phyloP scores from a whole-genome alignment of 92 coral and sea anemone species.

The Actinernus sp. region DNA sequence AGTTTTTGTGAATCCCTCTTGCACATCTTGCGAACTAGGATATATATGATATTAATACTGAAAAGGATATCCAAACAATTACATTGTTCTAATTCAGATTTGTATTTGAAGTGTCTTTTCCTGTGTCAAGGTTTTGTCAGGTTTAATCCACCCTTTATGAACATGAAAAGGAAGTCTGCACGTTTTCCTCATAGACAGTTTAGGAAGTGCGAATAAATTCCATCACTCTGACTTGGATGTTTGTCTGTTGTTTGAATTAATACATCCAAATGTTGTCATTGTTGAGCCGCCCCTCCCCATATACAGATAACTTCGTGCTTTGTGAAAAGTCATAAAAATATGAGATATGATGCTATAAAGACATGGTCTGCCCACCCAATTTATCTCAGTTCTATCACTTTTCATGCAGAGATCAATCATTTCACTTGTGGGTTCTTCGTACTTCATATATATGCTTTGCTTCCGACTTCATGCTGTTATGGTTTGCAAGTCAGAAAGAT shows the following conservation, averaged over 20 bases:
- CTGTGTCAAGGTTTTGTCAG: neutral
- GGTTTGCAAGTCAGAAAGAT: constrained; percentile 15
- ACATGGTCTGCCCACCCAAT: constrained; percentile 1
- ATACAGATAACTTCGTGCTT: constrained; percentile 13
- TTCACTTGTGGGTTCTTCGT: constrained; percentile 3
- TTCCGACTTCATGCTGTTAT: constrained; percentile 2
- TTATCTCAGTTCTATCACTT: constrained; percentile 10
- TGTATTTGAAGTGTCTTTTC: too few species aligned
- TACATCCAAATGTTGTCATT: neutral
- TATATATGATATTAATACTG: too few species aligned
- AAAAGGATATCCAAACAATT: too few species aligned
- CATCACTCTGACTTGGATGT: neutral
- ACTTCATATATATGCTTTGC: neutral
- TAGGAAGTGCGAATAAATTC: neutral
- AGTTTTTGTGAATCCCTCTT: too few species aligned
- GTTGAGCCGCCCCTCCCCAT: constrained; percentile 17
- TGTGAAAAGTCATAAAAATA: constrained; percentile 13
- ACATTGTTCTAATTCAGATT: too few species aligned
- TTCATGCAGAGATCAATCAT: neutral
- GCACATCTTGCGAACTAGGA: too few species aligned
- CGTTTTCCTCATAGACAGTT: neutral
- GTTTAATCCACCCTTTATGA: neutral
- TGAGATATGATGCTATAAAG: constrained; percentile 5
- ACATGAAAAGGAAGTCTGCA: neutral
- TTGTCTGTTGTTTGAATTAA: neutral